phyloP scores from a whole-genome alignment of 1,140 invertebrate species.

The Epicauta chinensis region DNA sequence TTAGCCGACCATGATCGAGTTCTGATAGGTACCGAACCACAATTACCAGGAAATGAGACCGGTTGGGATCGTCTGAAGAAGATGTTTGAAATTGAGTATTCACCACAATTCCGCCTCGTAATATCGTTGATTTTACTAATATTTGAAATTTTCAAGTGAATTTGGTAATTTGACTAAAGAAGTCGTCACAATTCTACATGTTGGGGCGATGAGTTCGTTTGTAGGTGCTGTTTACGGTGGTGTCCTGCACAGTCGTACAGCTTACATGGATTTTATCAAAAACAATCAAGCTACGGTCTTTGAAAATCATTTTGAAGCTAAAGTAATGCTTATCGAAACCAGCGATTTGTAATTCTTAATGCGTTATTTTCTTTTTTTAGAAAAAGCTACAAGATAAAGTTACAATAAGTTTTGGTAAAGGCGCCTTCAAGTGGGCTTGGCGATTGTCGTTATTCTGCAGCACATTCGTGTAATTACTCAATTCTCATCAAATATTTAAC shows the following conservation, averaged over 20 bases:
- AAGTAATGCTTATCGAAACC: slow-evolving; percentile 45
- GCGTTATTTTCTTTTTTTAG: slow-evolving; percentile 41
- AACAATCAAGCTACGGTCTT: slow-evolving; percentile 67
- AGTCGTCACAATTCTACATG: slow-evolving; percentile 51
- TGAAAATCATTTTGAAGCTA: slow-evolving; percentile 57
- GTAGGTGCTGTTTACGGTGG: slow-evolving; percentile 58
- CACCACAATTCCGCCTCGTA: neutral
- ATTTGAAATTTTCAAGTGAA: slow-evolving; percentile 51
- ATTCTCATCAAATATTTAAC: neutral
- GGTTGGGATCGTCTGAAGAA: slow-evolving; percentile 31
- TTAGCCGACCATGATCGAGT: neutral
- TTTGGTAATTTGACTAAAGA: slow-evolving; percentile 52
- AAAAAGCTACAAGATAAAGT: slow-evolving; percentile 60
- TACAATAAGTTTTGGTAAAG: slow-evolving; percentile 57
- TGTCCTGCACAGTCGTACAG: slow-evolving; percentile 48
- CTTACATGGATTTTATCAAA: slow-evolving; percentile 62
- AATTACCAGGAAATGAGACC: slow-evolving; percentile 11
- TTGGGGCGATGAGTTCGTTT: slow-evolving; percentile 48
- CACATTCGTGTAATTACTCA: slow-evolving; percentile 52
- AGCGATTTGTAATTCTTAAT: neutral
- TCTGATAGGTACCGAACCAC: neutral
- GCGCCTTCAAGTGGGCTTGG: slow-evolving; percentile 60
- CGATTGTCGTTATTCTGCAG: slow-evolving; percentile 56
- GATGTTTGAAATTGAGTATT: slow-evolving; percentile 33
- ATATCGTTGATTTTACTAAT: neutral